Base-by-base conservation (phyloP, 2,113 vertebrate genomes). In the Ciconia boyciana region DNA sequence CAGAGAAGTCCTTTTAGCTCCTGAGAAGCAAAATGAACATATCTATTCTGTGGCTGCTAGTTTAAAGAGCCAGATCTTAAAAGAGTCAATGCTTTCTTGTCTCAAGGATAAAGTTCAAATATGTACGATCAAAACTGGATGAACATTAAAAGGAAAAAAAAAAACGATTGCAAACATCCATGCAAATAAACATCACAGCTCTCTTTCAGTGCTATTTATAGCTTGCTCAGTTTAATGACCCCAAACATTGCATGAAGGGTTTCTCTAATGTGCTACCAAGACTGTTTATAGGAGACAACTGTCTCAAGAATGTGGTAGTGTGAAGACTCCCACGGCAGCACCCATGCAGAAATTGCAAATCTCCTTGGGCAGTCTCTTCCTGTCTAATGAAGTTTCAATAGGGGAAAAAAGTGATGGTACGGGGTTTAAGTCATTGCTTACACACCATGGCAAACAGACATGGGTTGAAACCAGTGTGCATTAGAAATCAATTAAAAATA, bases 221-320 rank as follows among this genome's bases (percentile, higher is more conserved):
- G 72, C 54, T 79, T 43, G 87, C 87, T 76, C 77, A 85, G 95
- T 94, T 96, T 93, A 94, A 94, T 85, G 93, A 94, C 94, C 77
- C 58, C 74, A 91, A 95, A 91, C 58, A 51, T 8, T 39, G 21
- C 65, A 89, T 74, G 91, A 92, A 89, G 81, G 36, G 54, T 89
- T 95, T 89, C 84, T 92, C 83, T 96, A 93, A 95, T 91, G 75
- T 91, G 87, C 81, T 95, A 97, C 81, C 93, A 94, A 87, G 81
- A 57, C 61, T 96, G 84, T 87, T 94, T 91, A 87, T 76, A 49
- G 81, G 62, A 97, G 87, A 95, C 65, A 94, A 96, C 92, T 72
- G 77, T 76, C 80, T 91, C 69, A 92, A 89, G 94, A 95, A 96
- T 71, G 54, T 82, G 70, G 21, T 68, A 79, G 95, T 85, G 83